Base-by-base conservation (phyloP, 2,113 vertebrate genomes). In the Phrynocephalus versicolor region DNA sequence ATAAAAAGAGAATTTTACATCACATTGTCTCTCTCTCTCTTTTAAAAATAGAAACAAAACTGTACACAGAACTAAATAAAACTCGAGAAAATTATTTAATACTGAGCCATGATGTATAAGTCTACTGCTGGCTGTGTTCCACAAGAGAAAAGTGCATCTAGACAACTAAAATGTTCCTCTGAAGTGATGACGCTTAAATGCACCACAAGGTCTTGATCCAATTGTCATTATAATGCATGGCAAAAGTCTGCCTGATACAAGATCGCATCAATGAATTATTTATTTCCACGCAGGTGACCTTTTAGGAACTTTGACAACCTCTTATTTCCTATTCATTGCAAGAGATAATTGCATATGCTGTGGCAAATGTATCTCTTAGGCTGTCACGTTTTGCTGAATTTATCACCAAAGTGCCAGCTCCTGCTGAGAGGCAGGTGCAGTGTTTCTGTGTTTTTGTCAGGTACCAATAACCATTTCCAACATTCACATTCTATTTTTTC, bases 341-440 rank as follows among this genome's bases (percentile, higher is more conserved):
- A 78, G n/a, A 88, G 83, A 6, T 15, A 77, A 86, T 33, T 83
- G 73, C 58, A 77, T 18, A 1, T 45, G 7, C 19, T 27, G 15
- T 72, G 65, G 23, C 62, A 1, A 6, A 87, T 33, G 19, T 18
- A 19, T 12, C 81, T 78, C 15, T 1, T 0, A 33, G 35, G 71
- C 73, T 81, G 82, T 7, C 9, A 69, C 69, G 58, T 0, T 67
- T 0, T 58, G n/a, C 65, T 37, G 35, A 79, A 87, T 76, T 6
- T 76, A 33, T 25, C 62, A 87, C 71, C 81, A 89, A 91, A 80
- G 13, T 25, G 86, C 37, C 35, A 69, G 60, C 30, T 88, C 79
- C 79, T 88, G 35, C 77, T 41, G 12, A 27, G 0, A 79, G 65
- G 23, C 65, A 88, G n/a, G 55, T 80, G 79, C 80, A 67, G 35